These are phyloP conservation scores for Danio aesculapii DNA, from an alignment of 2,797 vertebrate genomes.

Conservation along the genomic window DNA sequence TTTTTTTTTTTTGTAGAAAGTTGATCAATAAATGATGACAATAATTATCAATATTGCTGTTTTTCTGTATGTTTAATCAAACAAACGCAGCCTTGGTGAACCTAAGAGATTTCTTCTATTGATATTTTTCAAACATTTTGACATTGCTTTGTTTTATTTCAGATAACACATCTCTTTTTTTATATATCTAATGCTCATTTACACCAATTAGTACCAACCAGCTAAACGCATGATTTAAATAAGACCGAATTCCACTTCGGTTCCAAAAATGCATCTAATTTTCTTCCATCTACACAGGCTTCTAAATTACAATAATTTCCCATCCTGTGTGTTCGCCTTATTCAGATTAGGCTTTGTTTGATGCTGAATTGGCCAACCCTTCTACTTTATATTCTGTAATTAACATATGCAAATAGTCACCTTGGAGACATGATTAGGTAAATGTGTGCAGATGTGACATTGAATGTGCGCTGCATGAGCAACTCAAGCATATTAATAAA, in stretches of 20 bases:
- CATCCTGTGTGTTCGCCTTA: slow-evolving; percentile 51
- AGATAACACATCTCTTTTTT: neutral
- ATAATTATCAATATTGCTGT: no score
- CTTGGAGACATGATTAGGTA: slow-evolving; percentile 73
- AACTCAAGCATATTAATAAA: slow-evolving; percentile 65
- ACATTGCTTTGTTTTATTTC: neutral
- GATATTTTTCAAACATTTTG: neutral
- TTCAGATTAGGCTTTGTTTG: slow-evolving; percentile 65
- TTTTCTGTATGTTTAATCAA: no score
- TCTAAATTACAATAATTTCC: slow-evolving; percentile 58
- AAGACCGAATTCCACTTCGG: slow-evolving; percentile 45
- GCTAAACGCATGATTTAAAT: slow-evolving; percentile 21
- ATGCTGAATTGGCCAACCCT: slow-evolving; percentile 53
- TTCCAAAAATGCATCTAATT: slow-evolving; percentile 53
- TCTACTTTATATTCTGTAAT: slow-evolving; percentile 71
- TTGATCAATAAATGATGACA: no score
- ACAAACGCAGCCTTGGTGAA: no score
- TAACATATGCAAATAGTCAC: slow-evolving; percentile 81
- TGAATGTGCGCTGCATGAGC: slow-evolving; percentile 66
- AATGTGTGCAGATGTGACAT: slow-evolving; percentile 74
- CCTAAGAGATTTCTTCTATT: neutral
- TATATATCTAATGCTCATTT: neutral
- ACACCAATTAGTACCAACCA: neutral
- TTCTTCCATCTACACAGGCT: slow-evolving; percentile 52
- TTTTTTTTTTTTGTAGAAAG: no score